These are phyloP conservation scores for Phrynocephalus versicolor DNA, from an alignment of 2,113 vertebrate genomes.

Conservation along the genomic window DNA sequence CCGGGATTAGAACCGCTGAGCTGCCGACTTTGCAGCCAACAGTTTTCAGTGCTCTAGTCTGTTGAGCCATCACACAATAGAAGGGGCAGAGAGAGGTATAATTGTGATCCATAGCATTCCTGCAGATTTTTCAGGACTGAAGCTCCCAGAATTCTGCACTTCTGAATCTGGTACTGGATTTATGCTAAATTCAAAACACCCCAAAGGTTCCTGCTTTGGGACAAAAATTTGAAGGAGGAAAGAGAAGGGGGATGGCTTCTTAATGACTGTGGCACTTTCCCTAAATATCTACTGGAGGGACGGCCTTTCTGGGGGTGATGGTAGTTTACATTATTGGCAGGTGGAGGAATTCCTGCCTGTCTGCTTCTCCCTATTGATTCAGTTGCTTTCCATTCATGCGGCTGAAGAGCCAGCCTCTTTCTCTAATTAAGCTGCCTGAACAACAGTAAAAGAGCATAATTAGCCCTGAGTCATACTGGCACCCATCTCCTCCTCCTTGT, in stretches of 20 bases:
- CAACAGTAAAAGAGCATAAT: constrained; percentile 38
- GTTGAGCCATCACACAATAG: no score
- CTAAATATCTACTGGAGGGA: accelerated
- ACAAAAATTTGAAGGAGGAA: background rate
- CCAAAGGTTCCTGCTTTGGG: accelerated
- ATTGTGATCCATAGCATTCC: no score
- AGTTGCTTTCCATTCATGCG: background rate
- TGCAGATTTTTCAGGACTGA: no score
- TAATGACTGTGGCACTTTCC: background rate
- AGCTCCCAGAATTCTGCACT: no score
- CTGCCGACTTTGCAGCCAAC: no score
- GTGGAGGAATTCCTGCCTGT: background rate
- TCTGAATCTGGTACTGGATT: background rate
- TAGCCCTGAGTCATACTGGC: constrained; percentile 61
- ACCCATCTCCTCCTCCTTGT: background rate
- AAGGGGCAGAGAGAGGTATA: no score
- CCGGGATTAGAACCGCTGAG: no score
- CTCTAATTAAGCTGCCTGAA: constrained; percentile 36
- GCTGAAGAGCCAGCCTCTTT: constrained; percentile 19
- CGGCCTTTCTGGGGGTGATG: accelerated
- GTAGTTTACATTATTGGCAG: background rate
- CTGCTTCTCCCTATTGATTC: background rate
- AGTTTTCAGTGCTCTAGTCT: no score
- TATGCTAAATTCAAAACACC: background rate
- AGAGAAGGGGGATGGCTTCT: background rate